A percentile compares a stretch with the other conserved stretches of the same genome.
These are phyloP conservation scores for Kryptolebias ocellatus DNA, from an alignment of 2,797 vertebrate species.

Conservation along the genomic window DNA sequence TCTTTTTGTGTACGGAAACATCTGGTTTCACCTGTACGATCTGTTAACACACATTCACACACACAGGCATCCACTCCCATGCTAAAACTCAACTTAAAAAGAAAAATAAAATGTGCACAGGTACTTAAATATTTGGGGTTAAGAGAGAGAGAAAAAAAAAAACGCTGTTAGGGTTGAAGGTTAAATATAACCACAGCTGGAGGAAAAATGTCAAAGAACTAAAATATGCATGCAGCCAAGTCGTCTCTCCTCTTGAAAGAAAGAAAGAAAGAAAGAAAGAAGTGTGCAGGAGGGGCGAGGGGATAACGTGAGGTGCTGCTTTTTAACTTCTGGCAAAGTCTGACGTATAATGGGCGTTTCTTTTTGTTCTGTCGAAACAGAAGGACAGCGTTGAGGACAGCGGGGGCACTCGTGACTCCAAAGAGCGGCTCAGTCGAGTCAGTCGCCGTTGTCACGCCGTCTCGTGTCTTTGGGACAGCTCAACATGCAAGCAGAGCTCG, in stretches of 20 bases:
- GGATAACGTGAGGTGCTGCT: not conserved
- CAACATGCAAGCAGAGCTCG: slow-evolving; percentile 48
- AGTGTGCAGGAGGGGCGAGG: slow-evolving; percentile 21
- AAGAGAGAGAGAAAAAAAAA: slow-evolving; percentile 65
- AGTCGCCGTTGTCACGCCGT: slow-evolving; percentile 62
- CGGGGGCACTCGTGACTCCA: slow-evolving; percentile 27
- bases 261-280: slow-evolving; percentile 30
- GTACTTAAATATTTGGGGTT: slow-evolving; percentile 78
- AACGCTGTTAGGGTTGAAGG: slow-evolving; percentile 73
- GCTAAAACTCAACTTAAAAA: slow-evolving; percentile 58
- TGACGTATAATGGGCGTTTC: too few relatives aligned
- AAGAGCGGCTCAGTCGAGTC: slow-evolving; percentile 57
- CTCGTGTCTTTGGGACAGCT: slow-evolving; percentile 61
- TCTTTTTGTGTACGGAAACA: too few relatives aligned
- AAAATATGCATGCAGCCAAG: slow-evolving; percentile 71
- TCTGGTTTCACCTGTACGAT: slow-evolving; percentile 5
- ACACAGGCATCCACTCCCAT: slow-evolving; percentile 35
- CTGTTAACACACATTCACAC: slow-evolving; percentile 23
- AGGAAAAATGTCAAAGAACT: slow-evolving; percentile 62
- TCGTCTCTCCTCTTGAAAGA: slow-evolving; percentile 54
- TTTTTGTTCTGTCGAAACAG: too few relatives aligned
- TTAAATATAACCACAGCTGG: slow-evolving; percentile 70
- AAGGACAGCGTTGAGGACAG: too few relatives aligned
- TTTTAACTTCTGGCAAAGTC: too few relatives aligned
- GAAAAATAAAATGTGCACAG: slow-evolving; percentile 66